Evolutionary conservation across 2,113 vertebrate species (phyloP).

Genomic region (Lepus europaeus): DNA sequence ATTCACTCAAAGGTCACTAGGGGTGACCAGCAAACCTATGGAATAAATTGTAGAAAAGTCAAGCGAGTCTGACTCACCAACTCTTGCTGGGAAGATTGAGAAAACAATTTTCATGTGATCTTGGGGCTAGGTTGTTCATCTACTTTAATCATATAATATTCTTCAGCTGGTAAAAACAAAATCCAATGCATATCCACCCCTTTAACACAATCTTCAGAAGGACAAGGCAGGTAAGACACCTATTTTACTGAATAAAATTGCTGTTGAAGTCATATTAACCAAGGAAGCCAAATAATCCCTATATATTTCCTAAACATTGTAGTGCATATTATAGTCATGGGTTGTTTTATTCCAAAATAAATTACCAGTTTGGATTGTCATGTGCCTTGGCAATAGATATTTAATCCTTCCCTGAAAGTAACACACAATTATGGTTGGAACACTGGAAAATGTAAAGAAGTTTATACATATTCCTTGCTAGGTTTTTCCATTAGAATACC

Average conservation of each 20-base stretch:
- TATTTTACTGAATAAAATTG: slow-evolving; percentile 17
- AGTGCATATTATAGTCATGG: slow-evolving; percentile 12
- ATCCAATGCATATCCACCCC: neutral
- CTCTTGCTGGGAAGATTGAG: neutral
- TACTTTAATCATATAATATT: neutral
- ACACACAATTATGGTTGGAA: neutral
- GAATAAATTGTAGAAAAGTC: neutral
- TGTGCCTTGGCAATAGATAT: neutral
- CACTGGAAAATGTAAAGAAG: slow-evolving; percentile 23
- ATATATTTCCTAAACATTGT: slow-evolving; percentile 7
- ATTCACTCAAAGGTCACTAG: neutral
- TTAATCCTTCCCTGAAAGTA: neutral
- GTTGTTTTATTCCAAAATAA: slow-evolving; percentile 47
- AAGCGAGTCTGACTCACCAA: neutral
- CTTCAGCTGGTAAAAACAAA: neutral
- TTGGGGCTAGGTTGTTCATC: neutral
- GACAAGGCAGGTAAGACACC: neutral
- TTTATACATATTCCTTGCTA: neutral
- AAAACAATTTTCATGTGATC: neutral
- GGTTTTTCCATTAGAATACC: neutral
- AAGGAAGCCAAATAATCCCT: neutral
- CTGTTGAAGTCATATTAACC: neutral
- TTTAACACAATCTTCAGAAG: slow-evolving; percentile 7
- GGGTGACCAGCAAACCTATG: neutral
- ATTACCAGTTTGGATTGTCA: slow-evolving; percentile 44